Evolutionary conservation across 2,888 invertebrate genomes (phyloP).

Genomic region (Ochropacha duplaris): DNA sequence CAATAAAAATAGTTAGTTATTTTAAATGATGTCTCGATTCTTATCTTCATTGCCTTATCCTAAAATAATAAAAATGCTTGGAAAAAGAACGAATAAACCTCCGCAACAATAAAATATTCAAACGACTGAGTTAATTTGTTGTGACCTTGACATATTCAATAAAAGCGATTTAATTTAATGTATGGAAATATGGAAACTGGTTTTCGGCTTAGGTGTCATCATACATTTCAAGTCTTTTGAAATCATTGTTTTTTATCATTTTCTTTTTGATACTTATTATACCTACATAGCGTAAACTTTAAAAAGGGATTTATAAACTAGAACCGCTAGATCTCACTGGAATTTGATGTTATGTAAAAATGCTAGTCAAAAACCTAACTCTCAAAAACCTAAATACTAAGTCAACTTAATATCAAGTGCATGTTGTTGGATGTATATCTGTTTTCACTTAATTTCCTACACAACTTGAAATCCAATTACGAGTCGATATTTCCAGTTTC

Average conservation of each 20-base stretch:
- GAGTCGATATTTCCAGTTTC: not conserved
- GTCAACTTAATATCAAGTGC: not conserved
- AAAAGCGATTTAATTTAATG: not conserved
- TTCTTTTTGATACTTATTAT: no score
- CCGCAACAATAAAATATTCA: not conserved
- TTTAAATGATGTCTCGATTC: no score
- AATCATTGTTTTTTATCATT: no score
- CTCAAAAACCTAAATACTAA: no score
- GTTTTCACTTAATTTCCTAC: not conserved
- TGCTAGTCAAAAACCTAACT: not conserved
- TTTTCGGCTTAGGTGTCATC: not conserved
- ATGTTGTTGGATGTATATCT: not conserved
- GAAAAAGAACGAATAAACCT: not conserved
- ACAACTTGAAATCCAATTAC: not conserved
- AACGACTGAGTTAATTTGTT: not conserved
- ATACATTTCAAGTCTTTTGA: no score
- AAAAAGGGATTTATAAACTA: no score
- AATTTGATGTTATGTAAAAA: not conserved
- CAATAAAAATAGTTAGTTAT: no score
- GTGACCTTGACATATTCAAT: not conserved
- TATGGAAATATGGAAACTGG: not conserved
- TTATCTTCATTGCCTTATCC: no score
- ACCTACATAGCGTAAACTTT: no score
- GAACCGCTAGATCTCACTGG: no score
- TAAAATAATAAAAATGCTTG: no score